Evolutionary conservation across 2,797 vertebrate species (phyloP).

Genomic region (Euthynnus affinis): DNA sequence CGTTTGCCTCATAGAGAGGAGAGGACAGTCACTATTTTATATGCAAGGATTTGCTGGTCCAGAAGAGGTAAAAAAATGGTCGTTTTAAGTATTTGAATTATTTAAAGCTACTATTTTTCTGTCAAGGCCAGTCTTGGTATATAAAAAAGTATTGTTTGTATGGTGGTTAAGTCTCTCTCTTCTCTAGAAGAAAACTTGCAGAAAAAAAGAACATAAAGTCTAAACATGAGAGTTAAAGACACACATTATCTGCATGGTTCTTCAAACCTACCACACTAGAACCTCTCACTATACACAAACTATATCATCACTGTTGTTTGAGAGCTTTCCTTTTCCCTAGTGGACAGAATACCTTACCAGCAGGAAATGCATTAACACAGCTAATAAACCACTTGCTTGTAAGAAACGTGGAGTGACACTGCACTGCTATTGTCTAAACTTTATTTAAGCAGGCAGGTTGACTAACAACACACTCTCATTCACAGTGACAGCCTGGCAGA

Average conservation of each 20-base stretch:
- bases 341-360: conserved; percentile 42
- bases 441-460: conserved; percentile 67
- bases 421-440: conserved; percentile 49
- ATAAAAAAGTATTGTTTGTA: not conserved
- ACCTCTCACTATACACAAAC: conserved; percentile 13
- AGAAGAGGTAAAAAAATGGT: not conserved
- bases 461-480: conserved; percentile 58
- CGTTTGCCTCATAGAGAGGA: too few species aligned
- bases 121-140: not conserved
- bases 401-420: conserved; percentile 56
- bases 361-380: conserved; percentile 61
- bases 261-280: conserved; percentile 22
- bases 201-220: not conserved
- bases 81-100: not conserved
- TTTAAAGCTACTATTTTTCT: not conserved
- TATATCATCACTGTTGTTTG: conserved; percentile 25
- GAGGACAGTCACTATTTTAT: not conserved
- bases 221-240: conserved; percentile 5
- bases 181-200: not conserved
- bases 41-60: not conserved
- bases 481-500: conserved; percentile 58
- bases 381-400: conserved; percentile 57
- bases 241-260: not conserved
- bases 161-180: not conserved
- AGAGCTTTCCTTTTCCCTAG: conserved; percentile 31